Base-by-base conservation (phyloP, 1,140 invertebrate species). In the Hycleus phaleratus region DNA sequence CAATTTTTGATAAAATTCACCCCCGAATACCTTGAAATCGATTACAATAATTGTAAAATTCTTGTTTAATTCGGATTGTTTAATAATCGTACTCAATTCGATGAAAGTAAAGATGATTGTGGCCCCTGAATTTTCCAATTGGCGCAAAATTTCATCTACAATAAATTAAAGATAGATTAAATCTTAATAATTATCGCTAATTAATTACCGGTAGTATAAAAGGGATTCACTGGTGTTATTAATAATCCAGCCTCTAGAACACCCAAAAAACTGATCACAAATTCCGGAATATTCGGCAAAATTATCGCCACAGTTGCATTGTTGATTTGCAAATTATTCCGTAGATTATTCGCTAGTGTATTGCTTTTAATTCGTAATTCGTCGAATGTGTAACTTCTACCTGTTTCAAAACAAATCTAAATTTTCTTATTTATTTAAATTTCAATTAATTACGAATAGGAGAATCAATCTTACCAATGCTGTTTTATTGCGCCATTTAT, bases 221-320 rank as follows among this genome's bases (percentile, higher is more conserved):
- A 68, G 1, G 90, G 88, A 76, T 93, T 94, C 1, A 89, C 77
- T 1, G 89, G 85, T 4, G 88, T 89, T 10, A 87, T 79, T 8
- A 83, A 67, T 0, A 86, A 76, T 0, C 89, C 90, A 12, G 85
- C 82, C 61, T 84, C 79, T 3, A 85, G 68, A 40, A 79, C 78
- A 1, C 87, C 90, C 11, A 89, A 67, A 10, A 83, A 68, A 3
- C 81, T 77, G 3, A 88, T 78, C 0, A 82, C 72, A 68, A 80
- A 87, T 69, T 93, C 89, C 0, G 89, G 87, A 6, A 81, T 69
- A 73, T 93, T 94, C 3, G 86, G 83, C 53, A 87, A 64, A 60
- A 88, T 78, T 4, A 91, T 56, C 2, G 82, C 85, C 1, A 92
- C 63, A 0, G 83, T 78, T 63, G 92, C 87, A 0, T 85, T 83